Evolutionary conservation across 2,113 vertebrate species (phyloP).

Genomic region (Plecotus auritus): DNA sequence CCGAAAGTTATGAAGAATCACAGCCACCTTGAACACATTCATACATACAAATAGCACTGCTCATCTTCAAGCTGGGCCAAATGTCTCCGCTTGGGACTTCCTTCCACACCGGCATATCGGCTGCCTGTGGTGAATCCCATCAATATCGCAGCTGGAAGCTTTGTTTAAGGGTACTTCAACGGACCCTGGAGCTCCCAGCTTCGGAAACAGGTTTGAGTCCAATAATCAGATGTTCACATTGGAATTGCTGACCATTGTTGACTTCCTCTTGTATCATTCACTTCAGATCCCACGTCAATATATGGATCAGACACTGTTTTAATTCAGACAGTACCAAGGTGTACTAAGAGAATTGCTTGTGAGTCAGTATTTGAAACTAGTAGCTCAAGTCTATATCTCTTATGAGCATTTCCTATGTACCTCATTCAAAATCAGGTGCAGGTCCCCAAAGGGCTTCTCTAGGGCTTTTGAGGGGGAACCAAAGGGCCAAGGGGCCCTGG

Average conservation of each 20-base stretch:
- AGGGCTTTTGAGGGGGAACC: background rate
- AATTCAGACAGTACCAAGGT: background rate
- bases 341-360: background rate
- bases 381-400: background rate
- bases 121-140: background rate
- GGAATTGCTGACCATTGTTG: background rate
- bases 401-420: background rate
- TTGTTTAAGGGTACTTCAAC: background rate
- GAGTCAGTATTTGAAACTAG: background rate
- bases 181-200: background rate
- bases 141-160: background rate
- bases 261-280: background rate
- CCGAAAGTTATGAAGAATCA: slow-evolving; percentile 39
- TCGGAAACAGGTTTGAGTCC: background rate
- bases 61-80: slow-evolving; percentile 16
- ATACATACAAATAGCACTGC: background rate
- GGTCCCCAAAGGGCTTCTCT: background rate
- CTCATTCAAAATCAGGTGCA: background rate
- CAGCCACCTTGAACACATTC: background rate
- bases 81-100: background rate
- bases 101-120: background rate
- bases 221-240: background rate
- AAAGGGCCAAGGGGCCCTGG: background rate
- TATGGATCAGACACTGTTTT: background rate
- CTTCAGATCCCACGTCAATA: background rate